Evolutionary conservation across 2,888 invertebrate species (phyloP).

Genomic region (Drosophila neutralis): DNA sequence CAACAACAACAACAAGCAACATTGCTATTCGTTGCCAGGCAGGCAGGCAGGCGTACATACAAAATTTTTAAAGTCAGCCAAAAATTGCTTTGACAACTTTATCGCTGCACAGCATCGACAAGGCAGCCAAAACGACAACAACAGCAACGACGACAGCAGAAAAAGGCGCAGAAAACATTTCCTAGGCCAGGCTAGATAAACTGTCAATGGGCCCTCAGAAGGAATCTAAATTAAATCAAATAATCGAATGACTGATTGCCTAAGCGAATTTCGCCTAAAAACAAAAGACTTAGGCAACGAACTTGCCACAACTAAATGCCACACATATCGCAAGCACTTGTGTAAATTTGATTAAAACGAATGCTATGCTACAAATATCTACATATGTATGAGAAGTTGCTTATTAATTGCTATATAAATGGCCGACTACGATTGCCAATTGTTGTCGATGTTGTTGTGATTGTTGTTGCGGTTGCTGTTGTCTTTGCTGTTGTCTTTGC

Average conservation of each 20-base stretch:
- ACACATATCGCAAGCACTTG: conserved; percentile 54
- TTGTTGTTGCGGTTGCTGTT: conserved; percentile 15
- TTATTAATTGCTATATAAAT: conserved; percentile 75
- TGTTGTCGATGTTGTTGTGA: conserved; percentile 38
- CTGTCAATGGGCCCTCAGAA: conserved; percentile 70
- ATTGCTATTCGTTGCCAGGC: conserved; percentile 42
- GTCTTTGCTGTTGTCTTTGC: conserved; percentile 24
- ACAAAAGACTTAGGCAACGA: conserved; percentile 72
- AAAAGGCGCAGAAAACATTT: conserved; percentile 63
- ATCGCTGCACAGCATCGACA: conserved; percentile 75
- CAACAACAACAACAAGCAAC: conserved; percentile 6
- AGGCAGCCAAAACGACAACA: conserved; percentile 47
- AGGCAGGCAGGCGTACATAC: conserved; percentile 53
- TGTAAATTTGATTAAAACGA: conserved; percentile 42
- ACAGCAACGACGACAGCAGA: conserved; percentile 29
- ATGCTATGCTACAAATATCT: conserved; percentile 15
- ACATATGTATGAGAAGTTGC: conserved; percentile 39
- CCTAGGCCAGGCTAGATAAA: conserved; percentile 65
- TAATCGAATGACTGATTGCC: conserved; percentile 72
- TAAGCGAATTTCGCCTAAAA: conserved; percentile 34
- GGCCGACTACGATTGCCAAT: conserved; percentile 69
- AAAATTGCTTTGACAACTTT: conserved; percentile 79
- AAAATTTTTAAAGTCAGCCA: conserved; percentile 69
- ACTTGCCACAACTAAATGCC: conserved; percentile 63
- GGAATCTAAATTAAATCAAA: conserved; percentile 78